A percentile compares a stretch with the other conserved stretches of the same genome.
Evolutionary conservation across 2,113 vertebrate genomes (phyloP).

Genomic region (Erythrolamprus reginae): DNA sequence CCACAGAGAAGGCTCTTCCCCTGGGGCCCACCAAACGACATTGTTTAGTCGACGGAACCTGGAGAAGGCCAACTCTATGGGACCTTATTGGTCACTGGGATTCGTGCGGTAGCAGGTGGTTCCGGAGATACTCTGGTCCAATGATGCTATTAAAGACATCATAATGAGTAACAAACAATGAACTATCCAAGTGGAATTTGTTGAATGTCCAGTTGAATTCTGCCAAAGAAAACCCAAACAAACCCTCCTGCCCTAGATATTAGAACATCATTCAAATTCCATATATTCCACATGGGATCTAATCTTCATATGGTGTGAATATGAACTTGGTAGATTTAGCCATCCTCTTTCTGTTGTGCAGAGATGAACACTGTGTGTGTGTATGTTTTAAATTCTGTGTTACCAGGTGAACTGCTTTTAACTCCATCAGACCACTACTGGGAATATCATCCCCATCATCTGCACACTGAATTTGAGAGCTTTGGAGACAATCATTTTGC

Average conservation of each 20-base stretch:
- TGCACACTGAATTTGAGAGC: constrained; percentile 85
- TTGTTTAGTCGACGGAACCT: no score
- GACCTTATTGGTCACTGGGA: no score
- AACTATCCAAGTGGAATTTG: background rate
- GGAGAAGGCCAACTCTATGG: no score
- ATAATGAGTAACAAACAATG: background rate
- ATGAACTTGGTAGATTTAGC: background rate
- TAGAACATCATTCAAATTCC: background rate
- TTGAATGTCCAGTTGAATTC: background rate
- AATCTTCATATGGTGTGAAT: background rate
- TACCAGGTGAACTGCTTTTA: background rate
- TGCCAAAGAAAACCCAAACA: background rate
- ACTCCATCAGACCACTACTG: constrained; percentile 81
- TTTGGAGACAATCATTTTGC: constrained; percentile 91
- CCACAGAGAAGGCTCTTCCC: no score
- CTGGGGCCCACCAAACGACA: no score
- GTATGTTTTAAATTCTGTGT: background rate
- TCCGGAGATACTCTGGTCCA: no score
- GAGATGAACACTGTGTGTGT: background rate
- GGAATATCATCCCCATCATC: constrained; percentile 84
- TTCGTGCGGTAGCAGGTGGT: no score
- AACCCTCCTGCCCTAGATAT: background rate
- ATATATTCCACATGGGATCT: background rate
- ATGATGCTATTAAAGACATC: background rate
- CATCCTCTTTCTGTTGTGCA: background rate